phyloP scores from a whole-genome alignment of 2,888 invertebrate species.

The Hecatera dysodea region DNA sequence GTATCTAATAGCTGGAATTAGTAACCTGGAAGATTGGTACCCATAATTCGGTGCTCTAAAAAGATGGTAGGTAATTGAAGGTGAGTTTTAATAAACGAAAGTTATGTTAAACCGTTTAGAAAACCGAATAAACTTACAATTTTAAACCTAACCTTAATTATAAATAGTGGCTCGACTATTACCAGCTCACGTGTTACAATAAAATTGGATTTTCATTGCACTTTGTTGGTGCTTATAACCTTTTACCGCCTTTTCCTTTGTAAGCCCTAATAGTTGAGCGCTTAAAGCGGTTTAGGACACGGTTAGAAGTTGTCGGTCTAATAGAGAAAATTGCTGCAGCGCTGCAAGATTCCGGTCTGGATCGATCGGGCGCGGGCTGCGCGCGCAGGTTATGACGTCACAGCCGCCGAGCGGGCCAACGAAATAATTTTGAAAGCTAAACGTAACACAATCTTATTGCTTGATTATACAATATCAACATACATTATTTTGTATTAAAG shows the following conservation, averaged over 20 bases:
- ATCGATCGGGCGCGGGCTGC: conserved; percentile 84
- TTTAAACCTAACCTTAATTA: conserved; percentile 28
- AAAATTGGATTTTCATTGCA: conserved; percentile 67
- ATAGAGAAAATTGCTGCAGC: conserved; percentile 78
- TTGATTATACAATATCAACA: conserved; percentile 63
- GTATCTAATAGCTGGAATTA: neutral
- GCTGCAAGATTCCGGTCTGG: conserved; percentile 76
- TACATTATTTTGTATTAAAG: conserved; percentile 47
- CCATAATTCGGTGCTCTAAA: neutral
- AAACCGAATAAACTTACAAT: conserved; percentile 14
- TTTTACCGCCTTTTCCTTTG: conserved; percentile 67
- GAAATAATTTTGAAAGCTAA: conserved; percentile 78
- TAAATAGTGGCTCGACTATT: conserved; percentile 39
- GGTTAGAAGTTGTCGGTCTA: conserved; percentile 59
- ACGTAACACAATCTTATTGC: conserved; percentile 67
- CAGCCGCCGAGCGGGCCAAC: conserved; percentile 81
- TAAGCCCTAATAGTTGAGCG: conserved; percentile 70
- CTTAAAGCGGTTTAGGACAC: conserved; percentile 72
- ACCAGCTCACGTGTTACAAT: conserved; percentile 33
- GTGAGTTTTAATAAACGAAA: conserved; percentile 2
- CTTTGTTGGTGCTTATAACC: conserved; percentile 67
- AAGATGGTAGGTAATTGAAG: neutral
- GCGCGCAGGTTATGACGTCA: conserved; percentile 89
- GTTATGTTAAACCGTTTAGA: neutral
- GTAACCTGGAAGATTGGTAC: neutral